Percentiles rank a stretch among this genome's conserved stretches.
Conservation (phyloP, 2,888 invertebrate species). For the Andrena fulva region DNA sequence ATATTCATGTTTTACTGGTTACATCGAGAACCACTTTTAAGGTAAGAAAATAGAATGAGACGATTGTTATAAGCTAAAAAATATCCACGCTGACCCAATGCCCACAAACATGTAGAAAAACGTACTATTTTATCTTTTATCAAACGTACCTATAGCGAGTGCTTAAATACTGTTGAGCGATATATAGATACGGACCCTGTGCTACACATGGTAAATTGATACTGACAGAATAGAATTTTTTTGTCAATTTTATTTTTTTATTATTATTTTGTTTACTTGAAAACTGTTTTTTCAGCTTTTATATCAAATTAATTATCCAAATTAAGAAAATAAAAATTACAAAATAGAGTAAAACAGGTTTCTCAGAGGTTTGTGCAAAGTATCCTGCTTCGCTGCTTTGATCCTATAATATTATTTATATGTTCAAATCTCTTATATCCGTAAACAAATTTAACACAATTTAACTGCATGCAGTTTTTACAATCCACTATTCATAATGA, state of each 20-base stretch:
- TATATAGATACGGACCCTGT: no score
- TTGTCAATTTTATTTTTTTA: background rate
- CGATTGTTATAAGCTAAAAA: no score
- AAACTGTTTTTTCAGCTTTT: background rate
- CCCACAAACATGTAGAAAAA: no score
- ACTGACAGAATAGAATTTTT: background rate
- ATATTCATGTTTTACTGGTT: no score
- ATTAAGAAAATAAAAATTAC: background rate
- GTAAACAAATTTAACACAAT: background rate
- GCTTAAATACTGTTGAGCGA: no score
- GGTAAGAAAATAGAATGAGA: no score
- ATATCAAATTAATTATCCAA: background rate
- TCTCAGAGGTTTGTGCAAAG: background rate
- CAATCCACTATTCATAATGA: background rate
- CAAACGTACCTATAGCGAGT: no score
- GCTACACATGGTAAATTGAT: background rate
- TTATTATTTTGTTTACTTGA: background rate
- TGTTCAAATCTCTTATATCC: background rate
- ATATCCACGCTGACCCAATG: no score
- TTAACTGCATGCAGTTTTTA: background rate
- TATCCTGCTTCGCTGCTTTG: background rate
- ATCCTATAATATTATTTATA: background rate
- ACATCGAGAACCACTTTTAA: no score
- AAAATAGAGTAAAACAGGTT: slow-evolving; percentile 5
- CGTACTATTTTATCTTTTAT: no score